phyloP scores from a whole-genome alignment of 2,113 vertebrate genomes.

The Prolemur simus region DNA sequence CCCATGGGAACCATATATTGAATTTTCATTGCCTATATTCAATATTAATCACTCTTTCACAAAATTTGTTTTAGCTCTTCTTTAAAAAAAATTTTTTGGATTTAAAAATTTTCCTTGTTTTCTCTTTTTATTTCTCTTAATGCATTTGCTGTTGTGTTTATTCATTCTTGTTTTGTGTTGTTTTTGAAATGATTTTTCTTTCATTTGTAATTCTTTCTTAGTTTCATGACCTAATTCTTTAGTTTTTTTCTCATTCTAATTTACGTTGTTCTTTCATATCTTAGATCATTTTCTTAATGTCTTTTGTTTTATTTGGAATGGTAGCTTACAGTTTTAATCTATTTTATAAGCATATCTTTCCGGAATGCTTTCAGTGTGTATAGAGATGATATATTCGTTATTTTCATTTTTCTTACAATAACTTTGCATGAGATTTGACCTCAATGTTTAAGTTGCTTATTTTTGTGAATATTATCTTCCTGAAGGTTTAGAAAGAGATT shows the following conservation, averaged over 20 bases:
- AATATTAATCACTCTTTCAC: background rate
- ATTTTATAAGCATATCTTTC: background rate
- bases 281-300: background rate
- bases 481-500: background rate
- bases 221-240: background rate
- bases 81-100: background rate
- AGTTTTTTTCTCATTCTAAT: background rate
- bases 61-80: background rate
- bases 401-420: slow-evolving; percentile 6
- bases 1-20: background rate
- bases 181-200: background rate
- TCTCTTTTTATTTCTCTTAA: background rate
- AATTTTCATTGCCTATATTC: slow-evolving; percentile 14
- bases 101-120: background rate
- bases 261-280: background rate
- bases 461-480: background rate
- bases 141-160: background rate
- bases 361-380: background rate
- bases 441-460: background rate
- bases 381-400: background rate
- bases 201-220: slow-evolving; percentile 1
- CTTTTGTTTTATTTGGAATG: slow-evolving; percentile 4
- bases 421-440: background rate
- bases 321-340: background rate
- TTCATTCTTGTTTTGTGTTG: background rate